Evolutionary conservation across 2,113 vertebrate species (phyloP), one percentile per base, ranked within the genome.

Genomic region (Furnarius figulus): DNA sequence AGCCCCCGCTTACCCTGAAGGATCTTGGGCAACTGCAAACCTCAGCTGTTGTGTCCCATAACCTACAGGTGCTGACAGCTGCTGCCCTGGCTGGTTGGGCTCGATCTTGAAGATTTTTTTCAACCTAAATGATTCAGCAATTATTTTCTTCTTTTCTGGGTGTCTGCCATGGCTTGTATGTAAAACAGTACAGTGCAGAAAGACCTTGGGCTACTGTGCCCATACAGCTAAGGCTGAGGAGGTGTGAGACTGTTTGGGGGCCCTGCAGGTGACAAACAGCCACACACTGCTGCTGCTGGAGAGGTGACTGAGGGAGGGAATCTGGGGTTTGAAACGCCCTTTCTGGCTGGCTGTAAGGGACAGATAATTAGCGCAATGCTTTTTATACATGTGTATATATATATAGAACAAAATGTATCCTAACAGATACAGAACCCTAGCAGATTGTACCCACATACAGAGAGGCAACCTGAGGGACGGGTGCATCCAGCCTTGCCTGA

Each of bases 191-290:
- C 2, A 4, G 14, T 2, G 3, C 16, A 8, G n/a, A 8, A 72
- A 50, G 47, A 28, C 6, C 1, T 3, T 19, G 9, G 52, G 27
- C 23, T 47, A 8, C 44, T 0, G 1, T 9, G 4, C 2, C 58
- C 5, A 2, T 3, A 10, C 0, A 15, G 18, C 3, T 2, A 8
- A 31, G 33, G 33, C 56, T 0, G 2, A 25, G 16, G 40, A 33
- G 35, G 9, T 1, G 4, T 1, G 8, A 23, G 31, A 6, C 40
- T 4, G 2, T 7, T 40, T 3, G 2, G 10, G 23, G 0, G 7
- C 9, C 33, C 12, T 1, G 23, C 12, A 33, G 24, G 15, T 2
- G 2, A 12, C n/a, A 7, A 10, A 14, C 2, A 1, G 7, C 17
- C 37, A 14, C 10, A 14, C 12, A 27, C 28, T 1, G 4, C 2